Conservation (phyloP, 2,113 vertebrate genomes). For the Electrona antarctica region DNA sequence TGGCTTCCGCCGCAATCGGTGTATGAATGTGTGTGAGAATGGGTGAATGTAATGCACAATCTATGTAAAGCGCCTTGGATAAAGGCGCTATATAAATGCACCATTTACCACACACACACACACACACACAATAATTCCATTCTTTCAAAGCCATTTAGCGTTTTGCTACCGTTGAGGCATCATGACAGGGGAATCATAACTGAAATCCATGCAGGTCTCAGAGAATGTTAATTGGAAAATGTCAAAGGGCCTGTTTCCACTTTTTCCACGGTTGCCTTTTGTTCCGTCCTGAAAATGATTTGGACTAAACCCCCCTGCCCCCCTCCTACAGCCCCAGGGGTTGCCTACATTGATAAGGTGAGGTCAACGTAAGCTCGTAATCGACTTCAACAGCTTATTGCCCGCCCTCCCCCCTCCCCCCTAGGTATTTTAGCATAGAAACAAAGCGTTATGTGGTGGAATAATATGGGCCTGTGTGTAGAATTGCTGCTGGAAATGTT, state of each 20-base stretch:
- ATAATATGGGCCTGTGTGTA: constrained; percentile 33
- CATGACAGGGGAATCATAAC: constrained; percentile 11
- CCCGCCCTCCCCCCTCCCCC: constrained; percentile 28
- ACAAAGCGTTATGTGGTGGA: constrained; percentile 39
- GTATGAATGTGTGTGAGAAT: too few relatives aligned
- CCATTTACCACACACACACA: not conserved
- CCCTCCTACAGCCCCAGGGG: constrained; percentile 44
- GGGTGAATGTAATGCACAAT: too few relatives aligned
- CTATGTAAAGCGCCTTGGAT: too few relatives aligned
- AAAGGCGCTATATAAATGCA: too few relatives aligned
- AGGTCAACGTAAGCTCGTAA: constrained; percentile 62
- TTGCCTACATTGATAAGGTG: constrained; percentile 61
- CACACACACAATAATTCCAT: constrained; percentile 5
- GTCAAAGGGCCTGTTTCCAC: constrained; percentile 42
- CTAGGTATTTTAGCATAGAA: constrained; percentile 39
- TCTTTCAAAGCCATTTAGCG: constrained; percentile 17
- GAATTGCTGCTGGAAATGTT: too few relatives aligned
- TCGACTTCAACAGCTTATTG: constrained; percentile 66
- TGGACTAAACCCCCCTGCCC: constrained; percentile 13
- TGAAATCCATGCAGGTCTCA: not conserved
- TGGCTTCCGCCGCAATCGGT: too few relatives aligned
- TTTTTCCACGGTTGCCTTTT: constrained; percentile 40
- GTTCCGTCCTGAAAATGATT: constrained; percentile 48
- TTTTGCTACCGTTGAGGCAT: constrained; percentile 25
- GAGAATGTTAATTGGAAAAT: constrained; percentile 47